phyloP scores from a whole-genome alignment of 2,113 vertebrate species.

The Baryphthengus martii region DNA sequence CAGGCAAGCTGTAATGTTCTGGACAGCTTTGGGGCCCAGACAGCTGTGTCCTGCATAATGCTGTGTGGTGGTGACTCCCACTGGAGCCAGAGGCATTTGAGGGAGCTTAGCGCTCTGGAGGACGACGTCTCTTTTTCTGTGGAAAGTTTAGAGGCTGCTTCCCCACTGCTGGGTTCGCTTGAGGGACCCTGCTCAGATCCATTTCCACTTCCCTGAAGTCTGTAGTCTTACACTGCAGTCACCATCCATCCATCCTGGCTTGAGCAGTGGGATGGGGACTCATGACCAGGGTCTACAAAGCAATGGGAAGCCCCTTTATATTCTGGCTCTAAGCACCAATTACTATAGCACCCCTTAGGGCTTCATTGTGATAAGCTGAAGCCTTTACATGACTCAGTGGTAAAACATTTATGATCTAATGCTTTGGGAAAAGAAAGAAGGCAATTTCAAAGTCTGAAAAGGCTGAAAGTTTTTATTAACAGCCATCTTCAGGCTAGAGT shows the following conservation, averaged over 20 bases:
- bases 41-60: not conserved
- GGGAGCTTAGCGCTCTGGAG: not conserved
- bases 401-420: not conserved
- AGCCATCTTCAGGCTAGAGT: not conserved
- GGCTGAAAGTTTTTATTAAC: not conserved
- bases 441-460: not conserved
- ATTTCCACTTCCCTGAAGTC: not conserved
- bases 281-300: not conserved
- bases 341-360: not conserved
- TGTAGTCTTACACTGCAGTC: not conserved
- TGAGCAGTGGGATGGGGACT: not conserved
- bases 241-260: not conserved
- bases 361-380: not conserved
- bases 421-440: not conserved
- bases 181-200: not conserved
- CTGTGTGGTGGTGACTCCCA: not conserved
- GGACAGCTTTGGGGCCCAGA: not conserved
- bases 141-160: not conserved
- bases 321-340: not conserved
- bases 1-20: not conserved
- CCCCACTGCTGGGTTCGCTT: not conserved
- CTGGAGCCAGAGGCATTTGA: not conserved
- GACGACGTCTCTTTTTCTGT: not conserved
- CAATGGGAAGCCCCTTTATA: not conserved
- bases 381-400: not conserved